Conservation (phyloP, 2,797 vertebrate genomes). For the Syndactyla subalaris region DNA sequence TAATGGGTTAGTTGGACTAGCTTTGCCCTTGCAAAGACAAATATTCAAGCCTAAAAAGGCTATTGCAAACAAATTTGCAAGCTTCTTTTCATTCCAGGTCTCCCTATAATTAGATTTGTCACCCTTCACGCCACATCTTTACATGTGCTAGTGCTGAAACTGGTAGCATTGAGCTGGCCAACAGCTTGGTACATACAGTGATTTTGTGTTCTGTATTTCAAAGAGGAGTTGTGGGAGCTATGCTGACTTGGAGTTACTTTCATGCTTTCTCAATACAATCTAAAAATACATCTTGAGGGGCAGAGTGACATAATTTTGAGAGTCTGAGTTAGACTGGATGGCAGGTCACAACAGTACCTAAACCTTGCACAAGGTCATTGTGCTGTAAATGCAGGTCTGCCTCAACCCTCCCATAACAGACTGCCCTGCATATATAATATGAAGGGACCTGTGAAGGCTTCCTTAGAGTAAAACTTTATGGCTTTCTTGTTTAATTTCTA, state of each 20-base stretch:
- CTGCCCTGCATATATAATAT: not conserved
- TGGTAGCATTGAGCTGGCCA: not conserved
- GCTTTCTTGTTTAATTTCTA: not conserved
- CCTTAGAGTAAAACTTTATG: not conserved
- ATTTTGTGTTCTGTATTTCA: not conserved
- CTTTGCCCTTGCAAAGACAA: not conserved
- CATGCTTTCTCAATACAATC: not conserved
- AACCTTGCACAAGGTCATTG: not conserved
- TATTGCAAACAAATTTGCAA: not conserved
- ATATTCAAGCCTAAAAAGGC: not conserved
- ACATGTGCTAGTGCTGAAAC: not conserved
- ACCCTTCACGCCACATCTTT: not conserved
- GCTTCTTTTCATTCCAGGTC: not conserved
- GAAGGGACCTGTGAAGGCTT: not conserved
- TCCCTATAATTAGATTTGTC: not conserved
- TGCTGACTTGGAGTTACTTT: not conserved
- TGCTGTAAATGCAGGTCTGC: not conserved
- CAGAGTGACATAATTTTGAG: not conserved
- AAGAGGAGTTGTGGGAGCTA: not conserved
- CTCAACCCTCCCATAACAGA: not conserved
- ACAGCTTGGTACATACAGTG: not conserved
- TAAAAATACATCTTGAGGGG: not conserved
- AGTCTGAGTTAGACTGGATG: not conserved
- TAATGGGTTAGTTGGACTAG: not conserved
- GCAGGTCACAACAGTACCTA: not conserved